A percentile compares a stretch with the other conserved stretches of the same genome.
Evolutionary conservation across 2,113 vertebrate species (phyloP).

Genomic region (Pseudopipra pipra): DNA sequence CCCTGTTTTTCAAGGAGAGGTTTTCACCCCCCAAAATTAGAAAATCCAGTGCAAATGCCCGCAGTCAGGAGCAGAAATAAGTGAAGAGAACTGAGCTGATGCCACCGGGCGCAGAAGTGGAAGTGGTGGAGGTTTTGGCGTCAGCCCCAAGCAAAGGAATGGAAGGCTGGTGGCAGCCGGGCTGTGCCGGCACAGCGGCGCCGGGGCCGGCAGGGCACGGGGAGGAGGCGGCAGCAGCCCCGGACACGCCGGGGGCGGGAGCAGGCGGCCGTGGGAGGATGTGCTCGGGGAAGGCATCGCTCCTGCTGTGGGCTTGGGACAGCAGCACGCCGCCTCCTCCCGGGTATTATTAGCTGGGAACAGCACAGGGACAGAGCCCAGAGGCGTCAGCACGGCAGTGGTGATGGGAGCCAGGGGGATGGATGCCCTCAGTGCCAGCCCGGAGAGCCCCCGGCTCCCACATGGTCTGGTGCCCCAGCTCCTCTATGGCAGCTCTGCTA

Average conservation of each 20-base stretch:
- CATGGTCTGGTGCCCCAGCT: rapidly evolving
- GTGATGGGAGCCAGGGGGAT: not conserved
- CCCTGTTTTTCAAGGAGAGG: not conserved
- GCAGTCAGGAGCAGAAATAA: not conserved
- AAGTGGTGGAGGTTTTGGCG: not conserved
- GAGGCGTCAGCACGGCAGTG: not conserved
- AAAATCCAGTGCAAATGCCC: rapidly evolving
- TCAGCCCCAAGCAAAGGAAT: rapidly evolving
- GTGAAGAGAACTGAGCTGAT: not conserved
- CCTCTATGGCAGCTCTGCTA: not conserved
- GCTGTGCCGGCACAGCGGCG: not conserved
- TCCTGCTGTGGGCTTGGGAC: not conserved
- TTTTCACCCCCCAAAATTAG: not conserved
- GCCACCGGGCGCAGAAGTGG: rapidly evolving
- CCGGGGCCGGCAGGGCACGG: rapidly evolving
- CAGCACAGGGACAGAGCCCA: not conserved
- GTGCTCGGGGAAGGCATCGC: not conserved
- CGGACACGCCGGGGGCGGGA: not conserved
- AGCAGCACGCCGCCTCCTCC: not conserved
- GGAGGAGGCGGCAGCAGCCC: not conserved
- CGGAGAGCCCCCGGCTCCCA: rapidly evolving
- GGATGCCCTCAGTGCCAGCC: not conserved
- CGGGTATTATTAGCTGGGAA: not conserved
- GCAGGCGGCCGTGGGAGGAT: not conserved
- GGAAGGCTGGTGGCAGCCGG: not conserved